Conservation (phyloP, 2,888 invertebrate genomes). For the Cistogaster globosa region DNA sequence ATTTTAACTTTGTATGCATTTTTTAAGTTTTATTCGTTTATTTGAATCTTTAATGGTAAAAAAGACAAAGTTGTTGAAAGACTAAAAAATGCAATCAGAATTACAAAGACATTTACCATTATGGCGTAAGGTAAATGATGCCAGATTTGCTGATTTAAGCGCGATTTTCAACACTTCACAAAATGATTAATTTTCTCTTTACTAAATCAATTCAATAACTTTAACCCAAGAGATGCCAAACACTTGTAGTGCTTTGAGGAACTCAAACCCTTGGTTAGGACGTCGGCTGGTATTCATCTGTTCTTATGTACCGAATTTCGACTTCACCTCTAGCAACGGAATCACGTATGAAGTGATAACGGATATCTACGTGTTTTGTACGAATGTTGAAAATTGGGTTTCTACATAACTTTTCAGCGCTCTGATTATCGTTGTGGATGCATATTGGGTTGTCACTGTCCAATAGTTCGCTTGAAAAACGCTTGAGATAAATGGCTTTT, state of each 20-base stretch:
- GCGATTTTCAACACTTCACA: background rate
- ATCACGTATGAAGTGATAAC: constrained; percentile 46
- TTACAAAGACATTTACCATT: no score
- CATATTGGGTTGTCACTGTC: constrained; percentile 8
- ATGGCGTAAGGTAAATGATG: no score
- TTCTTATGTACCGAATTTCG: constrained; percentile 30
- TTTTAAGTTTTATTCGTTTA: no score
- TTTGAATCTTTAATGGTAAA: no score
- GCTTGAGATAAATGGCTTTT: no score
- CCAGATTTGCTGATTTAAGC: no score
- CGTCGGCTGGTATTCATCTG: constrained; percentile 54
- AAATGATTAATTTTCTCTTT: no score
- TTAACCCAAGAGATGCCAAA: constrained; percentile 25
- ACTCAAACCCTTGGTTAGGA: constrained; percentile 13
- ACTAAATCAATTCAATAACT: constrained; percentile 1
- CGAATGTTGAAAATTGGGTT: constrained; percentile 42
- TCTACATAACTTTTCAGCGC: constrained; percentile 38
- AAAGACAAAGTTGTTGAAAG: no score
- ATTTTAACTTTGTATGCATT: no score
- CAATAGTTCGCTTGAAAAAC: background rate
- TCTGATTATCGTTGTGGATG: constrained; percentile 55
- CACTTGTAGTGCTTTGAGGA: constrained; percentile 51
- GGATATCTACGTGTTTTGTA: constrained; percentile 40
- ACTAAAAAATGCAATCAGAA: no score
- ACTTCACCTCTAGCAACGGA: constrained; percentile 18